These are phyloP conservation scores for Mylabris phalerata DNA, from an alignment of 1,140 invertebrate species.

Conservation along the genomic window DNA sequence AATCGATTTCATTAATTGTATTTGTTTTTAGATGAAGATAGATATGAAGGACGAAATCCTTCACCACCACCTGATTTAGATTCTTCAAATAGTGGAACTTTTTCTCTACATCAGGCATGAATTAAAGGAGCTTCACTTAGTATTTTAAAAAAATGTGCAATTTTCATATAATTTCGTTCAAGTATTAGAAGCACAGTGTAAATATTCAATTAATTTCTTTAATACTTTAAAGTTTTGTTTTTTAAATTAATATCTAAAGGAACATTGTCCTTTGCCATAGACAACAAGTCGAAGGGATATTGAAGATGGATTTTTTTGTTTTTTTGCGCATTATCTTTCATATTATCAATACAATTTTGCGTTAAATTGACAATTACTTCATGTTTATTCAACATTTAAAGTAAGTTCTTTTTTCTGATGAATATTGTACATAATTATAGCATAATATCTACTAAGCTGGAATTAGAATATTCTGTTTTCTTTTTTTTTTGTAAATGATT, in stretches of 20 bases:
- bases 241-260: background rate
- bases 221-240: conserved; percentile 34
- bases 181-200: conserved; percentile 25
- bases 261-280: no score
- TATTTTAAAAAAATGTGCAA: conserved; percentile 21
- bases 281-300: no score
- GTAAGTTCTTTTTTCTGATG: background rate
- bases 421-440: background rate
- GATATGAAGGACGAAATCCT: conserved; percentile 41
- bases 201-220: conserved; percentile 21
- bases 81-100: background rate
- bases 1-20: conserved; percentile 5
- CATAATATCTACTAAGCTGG: background rate
- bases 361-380: background rate
- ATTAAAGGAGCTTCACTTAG: conserved; percentile 20
- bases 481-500: background rate
- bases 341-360: background rate
- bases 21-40: conserved; percentile 39
- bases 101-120: conserved; percentile 5
- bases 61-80: conserved; percentile 38
- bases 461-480: background rate
- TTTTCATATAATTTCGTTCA: conserved; percentile 12
- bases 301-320: background rate
- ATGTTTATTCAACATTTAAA: background rate
- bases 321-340: background rate